Evolutionary conservation across 2,113 vertebrate genomes (phyloP).

Genomic region (Ceyx melanurus): DNA sequence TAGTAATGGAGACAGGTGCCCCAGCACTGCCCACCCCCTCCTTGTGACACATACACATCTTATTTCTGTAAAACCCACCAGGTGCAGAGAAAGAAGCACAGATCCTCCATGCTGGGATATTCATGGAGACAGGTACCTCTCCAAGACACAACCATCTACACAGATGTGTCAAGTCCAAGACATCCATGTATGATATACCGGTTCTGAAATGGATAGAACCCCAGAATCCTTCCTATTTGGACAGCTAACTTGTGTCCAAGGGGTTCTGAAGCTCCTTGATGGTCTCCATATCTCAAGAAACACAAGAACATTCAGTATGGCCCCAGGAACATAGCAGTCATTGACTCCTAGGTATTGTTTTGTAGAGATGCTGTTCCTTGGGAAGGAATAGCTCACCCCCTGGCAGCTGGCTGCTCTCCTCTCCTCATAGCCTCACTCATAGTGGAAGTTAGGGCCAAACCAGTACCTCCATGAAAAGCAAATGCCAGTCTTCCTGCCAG

Average conservation of each 20-base stretch:
- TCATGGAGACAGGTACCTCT: background rate
- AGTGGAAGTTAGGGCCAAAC: background rate
- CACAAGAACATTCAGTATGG: background rate
- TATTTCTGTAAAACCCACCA: background rate
- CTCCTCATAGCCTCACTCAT: background rate
- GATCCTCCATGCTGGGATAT: background rate
- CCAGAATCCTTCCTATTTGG: background rate
- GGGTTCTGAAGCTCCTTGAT: background rate
- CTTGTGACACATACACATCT: background rate
- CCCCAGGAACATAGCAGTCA: background rate
- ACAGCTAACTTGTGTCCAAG: background rate
- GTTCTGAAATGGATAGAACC: background rate
- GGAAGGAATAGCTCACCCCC: background rate
- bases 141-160: background rate
- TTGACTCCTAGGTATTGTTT: fast-evolving
- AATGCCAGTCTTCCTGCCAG: background rate
- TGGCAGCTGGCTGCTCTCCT: background rate
- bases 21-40: background rate
- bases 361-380: background rate
- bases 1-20: background rate
- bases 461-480: background rate
- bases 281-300: background rate
- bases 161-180: fast-evolving
- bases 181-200: background rate
- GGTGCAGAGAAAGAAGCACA: background rate